These are phyloP conservation scores for Ophion costatus DNA, from an alignment of 2,888 invertebrate species.

Conservation along the genomic window DNA sequence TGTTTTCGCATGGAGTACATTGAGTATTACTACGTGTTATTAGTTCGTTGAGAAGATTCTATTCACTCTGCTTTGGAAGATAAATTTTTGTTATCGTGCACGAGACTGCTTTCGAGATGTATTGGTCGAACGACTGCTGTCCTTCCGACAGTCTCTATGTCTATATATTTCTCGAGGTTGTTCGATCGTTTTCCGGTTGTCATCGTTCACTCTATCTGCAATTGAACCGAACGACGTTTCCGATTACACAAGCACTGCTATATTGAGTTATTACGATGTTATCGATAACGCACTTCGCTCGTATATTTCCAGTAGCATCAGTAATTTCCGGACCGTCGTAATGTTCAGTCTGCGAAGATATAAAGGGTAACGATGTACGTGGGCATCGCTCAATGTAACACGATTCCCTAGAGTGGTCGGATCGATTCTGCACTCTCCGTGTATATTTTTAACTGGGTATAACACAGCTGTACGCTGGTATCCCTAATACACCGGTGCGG, in stretches of 20 bases:
- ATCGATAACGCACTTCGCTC: constrained; percentile 16
- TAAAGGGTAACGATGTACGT: constrained; percentile 33
- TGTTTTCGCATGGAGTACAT: no score
- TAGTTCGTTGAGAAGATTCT: no score
- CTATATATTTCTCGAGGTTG: not conserved
- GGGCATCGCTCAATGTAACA: constrained; percentile 7
- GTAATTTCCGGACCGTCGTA: constrained; percentile 28
- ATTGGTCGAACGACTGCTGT: not conserved
- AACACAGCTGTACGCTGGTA: constrained; percentile 19
- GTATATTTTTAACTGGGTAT: constrained; percentile 1
- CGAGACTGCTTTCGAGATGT: not conserved
- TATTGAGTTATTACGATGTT: constrained; percentile 27
- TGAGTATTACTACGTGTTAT: no score
- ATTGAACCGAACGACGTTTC: constrained; percentile 18
- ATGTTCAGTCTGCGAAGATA: constrained; percentile 31
- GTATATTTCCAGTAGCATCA: not conserved
- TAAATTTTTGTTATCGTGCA: not conserved
- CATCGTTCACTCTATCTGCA: constrained; percentile 37
- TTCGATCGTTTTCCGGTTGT: constrained; percentile 32
- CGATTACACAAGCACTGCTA: constrained; percentile 12
- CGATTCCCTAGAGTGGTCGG: constrained; percentile 26
- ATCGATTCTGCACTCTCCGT: constrained; percentile 9
- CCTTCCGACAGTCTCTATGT: not conserved
- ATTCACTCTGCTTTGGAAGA: not conserved
- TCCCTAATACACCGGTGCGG: constrained; percentile 22